Evolutionary conservation across 2,797 vertebrate genomes (phyloP).

Genomic region (Brachyrhaphis roseni): DNA sequence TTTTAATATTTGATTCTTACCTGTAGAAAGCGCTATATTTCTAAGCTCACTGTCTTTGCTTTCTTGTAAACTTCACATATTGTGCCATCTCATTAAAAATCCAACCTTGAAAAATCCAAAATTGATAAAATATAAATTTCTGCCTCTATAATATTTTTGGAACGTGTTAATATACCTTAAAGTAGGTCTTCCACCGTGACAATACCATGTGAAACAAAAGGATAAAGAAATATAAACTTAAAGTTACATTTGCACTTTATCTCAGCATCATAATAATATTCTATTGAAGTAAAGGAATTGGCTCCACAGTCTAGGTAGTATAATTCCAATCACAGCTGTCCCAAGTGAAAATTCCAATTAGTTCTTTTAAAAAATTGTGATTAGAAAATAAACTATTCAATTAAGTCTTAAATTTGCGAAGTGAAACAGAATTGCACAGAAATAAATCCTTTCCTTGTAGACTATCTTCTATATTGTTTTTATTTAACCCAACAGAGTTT

Average conservation of each 20-base stretch:
- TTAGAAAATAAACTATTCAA: slow-evolving; percentile 66
- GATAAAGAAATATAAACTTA: neutral
- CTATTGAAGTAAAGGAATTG: neutral
- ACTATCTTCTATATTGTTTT: slow-evolving; percentile 6
- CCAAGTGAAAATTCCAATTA: slow-evolving; percentile 53
- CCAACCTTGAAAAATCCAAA: neutral
- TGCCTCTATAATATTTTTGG: neutral
- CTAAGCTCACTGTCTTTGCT: neutral
- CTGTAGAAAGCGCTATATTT: no score
- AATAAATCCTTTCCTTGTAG: slow-evolving; percentile 14
- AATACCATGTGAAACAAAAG: neutral
- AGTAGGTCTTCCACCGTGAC: neutral
- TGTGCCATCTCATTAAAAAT: neutral
- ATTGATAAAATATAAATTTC: neutral
- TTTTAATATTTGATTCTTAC: neutral
- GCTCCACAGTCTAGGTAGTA: slow-evolving; percentile 9
- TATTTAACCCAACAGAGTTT: slow-evolving; percentile 15
- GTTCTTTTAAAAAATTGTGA: slow-evolving; percentile 58
- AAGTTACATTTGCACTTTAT: neutral
- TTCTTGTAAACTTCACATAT: neutral
- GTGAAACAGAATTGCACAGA: slow-evolving; percentile 15
- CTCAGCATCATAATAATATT: neutral
- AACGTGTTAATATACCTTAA: neutral
- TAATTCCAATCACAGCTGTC: slow-evolving; percentile 11
- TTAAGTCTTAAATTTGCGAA: slow-evolving; percentile 51